Evolutionary conservation across 2,888 invertebrate species (phyloP), one percentile per base, ranked within the genome.

Genomic region (Linnaemya vulpina): DNA sequence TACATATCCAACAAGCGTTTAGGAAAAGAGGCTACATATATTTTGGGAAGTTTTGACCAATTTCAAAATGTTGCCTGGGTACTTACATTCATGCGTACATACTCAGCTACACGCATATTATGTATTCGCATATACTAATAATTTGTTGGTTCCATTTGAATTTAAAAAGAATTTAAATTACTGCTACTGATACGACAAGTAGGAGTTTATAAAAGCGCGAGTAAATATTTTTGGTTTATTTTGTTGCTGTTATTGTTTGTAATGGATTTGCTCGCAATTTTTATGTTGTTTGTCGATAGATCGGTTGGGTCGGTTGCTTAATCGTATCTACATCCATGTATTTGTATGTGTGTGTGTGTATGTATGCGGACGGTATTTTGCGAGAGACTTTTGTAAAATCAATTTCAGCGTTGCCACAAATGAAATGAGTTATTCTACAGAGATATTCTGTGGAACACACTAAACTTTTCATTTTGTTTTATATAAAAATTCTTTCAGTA

Each of bases 241-340:
- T 80, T 75, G n/a, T 46, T 62, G 17, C 55, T 76, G 65, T 68
- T 78, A 58, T 78, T 80, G 53, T 73, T 83, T 83, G 74, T 81
- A 79, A 77, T 67, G 71, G 78, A 78, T 71, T 80, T 77, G 73
- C 74, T 80, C 77, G 85, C 83, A 79, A 76, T 70, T 83, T 67
- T 80, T 65, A 75, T 77, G 71, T 77, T 81, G 43, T 68, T 63
- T 55, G 38, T 65, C 71, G 58, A 75, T 80, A 67, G 78, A 71
- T 79, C 75, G 51, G 25, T 78, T 17, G 38, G 46, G 7, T 71
- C 40, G 81, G 35, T 63, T 25, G 70, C 63, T 71, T 60, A 40
- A 68, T 53, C 70, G 62, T 65, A 53, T 79, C 4, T 58, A 38
- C 30, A 30, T 30, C 5, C 2, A 30, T 30, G 5, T 30, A 5